phyloP scores from a whole-genome alignment of 2,888 invertebrate genomes.

The Cephus sareptanus region DNA sequence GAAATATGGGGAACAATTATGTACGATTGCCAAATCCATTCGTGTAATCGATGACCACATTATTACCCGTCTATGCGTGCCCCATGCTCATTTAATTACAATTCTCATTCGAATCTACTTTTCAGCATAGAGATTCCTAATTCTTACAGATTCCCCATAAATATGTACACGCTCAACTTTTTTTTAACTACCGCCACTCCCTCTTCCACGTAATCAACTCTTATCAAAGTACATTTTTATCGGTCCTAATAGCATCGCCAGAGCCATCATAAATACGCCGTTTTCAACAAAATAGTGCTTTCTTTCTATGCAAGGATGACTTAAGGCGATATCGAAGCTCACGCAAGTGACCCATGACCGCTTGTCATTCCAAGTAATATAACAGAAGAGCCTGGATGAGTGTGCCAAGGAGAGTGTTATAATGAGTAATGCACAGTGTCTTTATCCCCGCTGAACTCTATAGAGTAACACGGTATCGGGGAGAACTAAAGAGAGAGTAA shows the following conservation, averaged over 20 bases:
- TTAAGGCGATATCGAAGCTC: conserved; percentile 30
- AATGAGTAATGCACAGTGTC: conserved; percentile 48
- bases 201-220: neutral
- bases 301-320: conserved; percentile 16
- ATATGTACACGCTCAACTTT: neutral
- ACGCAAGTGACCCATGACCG: conserved; percentile 49
- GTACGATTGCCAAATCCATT: conserved; percentile 55
- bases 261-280: too few relatives aligned
- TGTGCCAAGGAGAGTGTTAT: conserved; percentile 45
- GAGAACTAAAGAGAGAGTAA: conserved; percentile 17
- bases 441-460: neutral
- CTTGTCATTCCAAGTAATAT: conserved; percentile 43
- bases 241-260: too few relatives aligned
- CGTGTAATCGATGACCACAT: neutral
- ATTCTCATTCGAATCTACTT: neutral
- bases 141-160: neutral
- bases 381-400: conserved; percentile 23
- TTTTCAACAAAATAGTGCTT: conserved; percentile 16
- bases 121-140: neutral
- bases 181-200: neutral
- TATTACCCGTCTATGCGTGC: neutral
- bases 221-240: neutral
- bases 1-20: conserved; percentile 62
- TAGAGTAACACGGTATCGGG: conserved; percentile 8
- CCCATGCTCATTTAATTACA: neutral